These are phyloP conservation scores for Rhynchophorus ferrugineus DNA, from an alignment of 1,140 invertebrate species.

Conservation along the genomic window DNA sequence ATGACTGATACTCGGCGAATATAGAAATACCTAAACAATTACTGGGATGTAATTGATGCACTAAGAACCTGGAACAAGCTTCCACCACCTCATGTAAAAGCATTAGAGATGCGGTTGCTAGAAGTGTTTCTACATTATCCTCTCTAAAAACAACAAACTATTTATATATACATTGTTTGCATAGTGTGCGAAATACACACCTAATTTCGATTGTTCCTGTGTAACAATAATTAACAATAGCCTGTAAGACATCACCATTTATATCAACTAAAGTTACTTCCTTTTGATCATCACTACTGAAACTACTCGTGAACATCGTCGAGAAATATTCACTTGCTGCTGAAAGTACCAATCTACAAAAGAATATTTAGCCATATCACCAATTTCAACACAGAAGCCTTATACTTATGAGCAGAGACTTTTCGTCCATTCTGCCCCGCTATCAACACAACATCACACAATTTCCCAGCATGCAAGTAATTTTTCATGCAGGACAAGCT, in stretches of 20 bases:
- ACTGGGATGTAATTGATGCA: conserved; percentile 86
- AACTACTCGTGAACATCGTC: conserved; percentile 86
- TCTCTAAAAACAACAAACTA: conserved; percentile 44
- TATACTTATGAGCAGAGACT: conserved; percentile 47
- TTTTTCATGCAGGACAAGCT: conserved; percentile 73
- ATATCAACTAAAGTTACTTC: conserved; percentile 80
- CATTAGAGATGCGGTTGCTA: conserved; percentile 80
- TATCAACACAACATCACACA: conserved; percentile 73
- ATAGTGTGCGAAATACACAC: conserved; percentile 2
- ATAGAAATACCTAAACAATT: conserved; percentile 89
- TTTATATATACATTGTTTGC: not conserved
- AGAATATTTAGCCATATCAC: conserved; percentile 32
- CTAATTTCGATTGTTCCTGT: conserved; percentile 69
- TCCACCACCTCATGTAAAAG: conserved; percentile 82
- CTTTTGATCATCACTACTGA: conserved; percentile 74
- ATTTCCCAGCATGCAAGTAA: conserved; percentile 69
- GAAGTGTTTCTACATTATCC: conserved; percentile 76
- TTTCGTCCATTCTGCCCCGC: conserved; percentile 52
- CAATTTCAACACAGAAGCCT: conserved; percentile 28
- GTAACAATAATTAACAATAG: conserved; percentile 83
- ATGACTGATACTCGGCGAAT: conserved; percentile 87
- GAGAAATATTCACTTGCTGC: conserved; percentile 91
- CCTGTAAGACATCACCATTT: conserved; percentile 73
- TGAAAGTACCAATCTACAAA: conserved; percentile 68
- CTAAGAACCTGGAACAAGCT: conserved; percentile 83